Evolutionary conservation across 2,797 vertebrate genomes (phyloP).

Genomic region (Hydrolagus colliei): DNA sequence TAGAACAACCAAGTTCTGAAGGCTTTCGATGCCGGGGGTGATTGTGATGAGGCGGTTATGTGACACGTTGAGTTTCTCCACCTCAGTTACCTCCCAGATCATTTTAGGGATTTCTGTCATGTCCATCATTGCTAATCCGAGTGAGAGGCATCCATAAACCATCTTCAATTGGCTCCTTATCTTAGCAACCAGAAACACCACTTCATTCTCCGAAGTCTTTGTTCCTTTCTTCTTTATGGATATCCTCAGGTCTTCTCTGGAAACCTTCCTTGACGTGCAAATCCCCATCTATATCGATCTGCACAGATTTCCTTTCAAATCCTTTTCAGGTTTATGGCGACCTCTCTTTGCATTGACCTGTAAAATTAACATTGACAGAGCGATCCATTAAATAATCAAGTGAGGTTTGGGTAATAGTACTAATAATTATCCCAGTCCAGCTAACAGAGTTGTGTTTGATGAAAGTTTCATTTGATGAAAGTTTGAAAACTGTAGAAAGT

Average conservation of each 20-base stretch:
- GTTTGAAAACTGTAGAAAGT: neutral
- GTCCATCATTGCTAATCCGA: slow-evolving; percentile 73
- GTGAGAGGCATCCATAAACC: slow-evolving; percentile 60
- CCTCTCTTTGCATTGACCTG: neutral
- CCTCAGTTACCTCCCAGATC: slow-evolving; percentile 71
- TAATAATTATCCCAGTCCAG: too few species aligned
- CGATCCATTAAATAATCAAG: neutral
- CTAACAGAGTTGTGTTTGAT: too few species aligned
- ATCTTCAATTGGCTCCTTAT: slow-evolving; percentile 55
- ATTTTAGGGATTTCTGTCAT: slow-evolving; percentile 69
- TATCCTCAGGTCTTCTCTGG: slow-evolving; percentile 50
- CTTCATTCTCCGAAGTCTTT: slow-evolving; percentile 53
- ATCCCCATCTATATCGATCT: neutral
- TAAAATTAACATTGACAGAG: slow-evolving; percentile 9
- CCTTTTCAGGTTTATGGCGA: neutral
- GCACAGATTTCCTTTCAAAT: neutral
- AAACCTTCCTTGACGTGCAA: slow-evolving; percentile 46
- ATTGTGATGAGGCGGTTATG: slow-evolving; percentile 67
- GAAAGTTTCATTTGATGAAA: too few species aligned
- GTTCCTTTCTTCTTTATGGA: slow-evolving; percentile 43
- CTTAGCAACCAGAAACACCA: slow-evolving; percentile 52
- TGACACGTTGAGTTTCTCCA: slow-evolving; percentile 84
- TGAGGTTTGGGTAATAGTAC: neutral
- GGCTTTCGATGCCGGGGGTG: slow-evolving; percentile 59
- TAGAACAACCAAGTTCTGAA: slow-evolving; percentile 77